Evolutionary conservation across 2,888 invertebrate genomes (phyloP).

Genomic region (Chrysolina americana): DNA sequence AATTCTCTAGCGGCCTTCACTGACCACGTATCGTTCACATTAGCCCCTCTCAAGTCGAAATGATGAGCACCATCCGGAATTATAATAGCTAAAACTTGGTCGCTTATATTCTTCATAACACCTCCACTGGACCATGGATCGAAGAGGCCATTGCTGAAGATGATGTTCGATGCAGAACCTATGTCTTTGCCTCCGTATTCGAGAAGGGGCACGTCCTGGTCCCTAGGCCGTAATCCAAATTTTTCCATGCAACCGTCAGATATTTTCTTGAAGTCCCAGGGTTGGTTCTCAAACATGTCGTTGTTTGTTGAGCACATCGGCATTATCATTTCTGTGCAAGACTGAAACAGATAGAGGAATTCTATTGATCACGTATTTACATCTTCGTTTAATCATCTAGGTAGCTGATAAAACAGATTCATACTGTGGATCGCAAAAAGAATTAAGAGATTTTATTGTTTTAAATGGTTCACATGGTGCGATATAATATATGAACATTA

Average conservation of each 20-base stretch:
- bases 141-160: constrained; percentile 87
- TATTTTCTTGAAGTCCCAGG: constrained; percentile 82
- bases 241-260: constrained; percentile 78
- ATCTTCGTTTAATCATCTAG: too few species aligned
- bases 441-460: too few species aligned
- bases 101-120: constrained; percentile 79
- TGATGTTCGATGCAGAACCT: constrained; percentile 78
- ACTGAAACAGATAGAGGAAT: constrained; percentile 70
- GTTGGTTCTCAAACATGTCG: constrained; percentile 86
- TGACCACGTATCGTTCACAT: constrained; percentile 77
- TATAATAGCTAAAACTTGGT: constrained; percentile 78
- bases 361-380: background rate
- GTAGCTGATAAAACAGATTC: too few species aligned
- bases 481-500: too few species aligned
- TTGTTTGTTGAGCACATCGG: constrained; percentile 83
- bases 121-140: constrained; percentile 94
- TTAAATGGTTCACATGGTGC: too few species aligned
- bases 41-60: constrained; percentile 81
- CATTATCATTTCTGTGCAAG: constrained; percentile 98
- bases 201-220: constrained; percentile 75
- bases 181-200: constrained; percentile 88
- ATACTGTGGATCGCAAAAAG: too few species aligned
- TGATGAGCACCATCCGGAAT: constrained; percentile 91
- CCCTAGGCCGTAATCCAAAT: constrained; percentile 76
- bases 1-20: constrained; percentile 76